Evolutionary conservation across 2,888 invertebrate genomes (phyloP), one percentile per base, ranked within the genome.

Genomic region (Dione vanillae): DNA sequence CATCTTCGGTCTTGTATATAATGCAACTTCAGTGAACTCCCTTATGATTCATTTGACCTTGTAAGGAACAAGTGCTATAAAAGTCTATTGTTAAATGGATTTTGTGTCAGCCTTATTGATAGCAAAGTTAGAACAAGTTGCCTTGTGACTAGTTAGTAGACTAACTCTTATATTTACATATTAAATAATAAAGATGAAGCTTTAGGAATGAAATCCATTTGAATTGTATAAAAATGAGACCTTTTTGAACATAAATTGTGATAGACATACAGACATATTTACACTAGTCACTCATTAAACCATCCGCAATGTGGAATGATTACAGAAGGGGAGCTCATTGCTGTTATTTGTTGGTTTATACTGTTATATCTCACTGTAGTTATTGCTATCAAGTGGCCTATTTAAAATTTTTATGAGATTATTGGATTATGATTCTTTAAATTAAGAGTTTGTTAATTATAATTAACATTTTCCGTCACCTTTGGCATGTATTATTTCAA

Each of bases 401-500:
- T 61, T 49, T 67, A 62, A 68, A 43, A 37, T 37, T 75, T 81
- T 83, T 85, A 86, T 84, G 81, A 80, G 76, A 82, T 81, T 82
- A 83, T 86, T 79, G 85, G 83, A 84, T 85, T 82, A 87, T 84
- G 85, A 88, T 87, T 64, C 78, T 90, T 81, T 84, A 86, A 80
- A 85, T 77, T 89, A 89, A 88, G 87, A 89, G 82, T 85, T 82
- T 89, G 87, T 91, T 88, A 89, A 88, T 91, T 88, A 89, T 88
- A 89, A 88, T 91, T 88, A 89, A 88, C 84, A 85, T 79, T 82
- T 3, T 27, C 27, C 5, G 85, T 84, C 87, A 84, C 78, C 80
- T 83, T 85, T 85, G 85, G 87, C 87, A 89, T 91, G 88, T 91
- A 91, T 92, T 89, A 89, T 84, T 87, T 86, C 80, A 85, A 86